A percentile compares a stretch with the other conserved stretches of the same genome.
phyloP scores from a whole-genome alignment of 35 echinoderm and acorn worm species.

The Ophiothrix spiculata region DNA sequence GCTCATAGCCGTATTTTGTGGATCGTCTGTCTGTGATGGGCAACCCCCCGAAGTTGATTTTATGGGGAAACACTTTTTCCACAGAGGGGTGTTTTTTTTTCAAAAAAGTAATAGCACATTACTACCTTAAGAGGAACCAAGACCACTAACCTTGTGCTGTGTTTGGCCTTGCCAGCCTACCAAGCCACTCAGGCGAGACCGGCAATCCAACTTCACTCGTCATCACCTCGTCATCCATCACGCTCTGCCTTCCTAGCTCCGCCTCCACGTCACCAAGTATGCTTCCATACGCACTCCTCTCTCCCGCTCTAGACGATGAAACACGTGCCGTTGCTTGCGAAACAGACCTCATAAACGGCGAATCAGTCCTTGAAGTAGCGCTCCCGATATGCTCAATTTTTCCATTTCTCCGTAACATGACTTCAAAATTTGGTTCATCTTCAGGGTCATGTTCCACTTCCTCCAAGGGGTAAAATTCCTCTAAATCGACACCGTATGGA shows the following conservation, averaged over 20 bases:
- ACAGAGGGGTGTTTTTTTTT: no score
- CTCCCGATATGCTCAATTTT: background rate
- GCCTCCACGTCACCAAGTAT: background rate
- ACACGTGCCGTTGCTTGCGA: background rate
- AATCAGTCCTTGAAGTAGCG: background rate
- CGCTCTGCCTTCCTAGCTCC: background rate
- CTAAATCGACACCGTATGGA: background rate
- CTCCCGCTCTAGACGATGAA: background rate
- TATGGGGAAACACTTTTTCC: no score
- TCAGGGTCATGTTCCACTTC: background rate
- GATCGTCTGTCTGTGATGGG: no score
- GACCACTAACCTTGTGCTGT: slow-evolving; percentile 85
- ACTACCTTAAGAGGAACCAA: no score
- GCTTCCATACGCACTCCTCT: background rate
- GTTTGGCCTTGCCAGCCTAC: slow-evolving; percentile 65
- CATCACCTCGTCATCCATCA: background rate
- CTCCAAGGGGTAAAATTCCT: background rate
- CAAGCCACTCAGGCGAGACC: slow-evolving; percentile 26
- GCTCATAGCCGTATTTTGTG: no score
- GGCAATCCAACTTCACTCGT: slow-evolving; percentile 8
- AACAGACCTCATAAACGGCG: background rate
- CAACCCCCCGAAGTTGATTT: no score
- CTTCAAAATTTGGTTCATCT: background rate
- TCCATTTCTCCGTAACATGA: background rate
- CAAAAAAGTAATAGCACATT: no score